These are phyloP conservation scores for Numenius arquata DNA, from an alignment of 2,113 vertebrate species.

Conservation along the genomic window DNA sequence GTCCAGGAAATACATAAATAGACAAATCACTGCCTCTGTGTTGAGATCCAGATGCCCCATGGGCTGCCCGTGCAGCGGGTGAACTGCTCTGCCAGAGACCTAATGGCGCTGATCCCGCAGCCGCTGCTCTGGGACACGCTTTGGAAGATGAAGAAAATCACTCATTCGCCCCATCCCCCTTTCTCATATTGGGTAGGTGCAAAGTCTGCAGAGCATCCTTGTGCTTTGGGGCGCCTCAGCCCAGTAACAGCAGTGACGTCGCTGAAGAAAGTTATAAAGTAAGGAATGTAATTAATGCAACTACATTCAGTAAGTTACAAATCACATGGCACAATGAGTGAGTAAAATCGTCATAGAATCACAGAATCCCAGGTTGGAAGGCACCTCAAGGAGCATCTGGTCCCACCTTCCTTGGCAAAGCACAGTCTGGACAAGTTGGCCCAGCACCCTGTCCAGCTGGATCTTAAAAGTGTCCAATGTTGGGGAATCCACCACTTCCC, in stretches of 20 bases:
- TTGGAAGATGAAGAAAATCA: not conserved
- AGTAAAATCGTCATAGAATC: not conserved
- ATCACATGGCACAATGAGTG: too few relatives aligned
- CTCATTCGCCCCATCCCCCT: rapidly evolving
- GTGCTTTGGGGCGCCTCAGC: not conserved
- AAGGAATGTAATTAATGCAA: too few relatives aligned
- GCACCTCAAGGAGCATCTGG: not conserved
- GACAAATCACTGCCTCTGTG: rapidly evolving
- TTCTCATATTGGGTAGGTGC: rapidly evolving
- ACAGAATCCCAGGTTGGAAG: not conserved
- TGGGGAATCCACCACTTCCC: not conserved
- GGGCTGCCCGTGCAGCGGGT: rapidly evolving
- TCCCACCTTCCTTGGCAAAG: not conserved
- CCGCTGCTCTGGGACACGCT: rapidly evolving
- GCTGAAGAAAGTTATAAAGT: too few relatives aligned
- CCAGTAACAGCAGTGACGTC: rapidly evolving
- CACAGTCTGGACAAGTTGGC: not conserved
- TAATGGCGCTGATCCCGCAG: rapidly evolving
- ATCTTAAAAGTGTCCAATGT: not conserved
- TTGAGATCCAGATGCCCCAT: rapidly evolving
- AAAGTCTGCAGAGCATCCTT: rapidly evolving
- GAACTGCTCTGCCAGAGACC: not conserved
- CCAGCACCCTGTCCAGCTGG: not conserved
- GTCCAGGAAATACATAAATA: not conserved
- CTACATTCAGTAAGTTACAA: not conserved